Evolutionary conservation across 2,113 vertebrate species (phyloP).

Genomic region (Raja brachyura): DNA sequence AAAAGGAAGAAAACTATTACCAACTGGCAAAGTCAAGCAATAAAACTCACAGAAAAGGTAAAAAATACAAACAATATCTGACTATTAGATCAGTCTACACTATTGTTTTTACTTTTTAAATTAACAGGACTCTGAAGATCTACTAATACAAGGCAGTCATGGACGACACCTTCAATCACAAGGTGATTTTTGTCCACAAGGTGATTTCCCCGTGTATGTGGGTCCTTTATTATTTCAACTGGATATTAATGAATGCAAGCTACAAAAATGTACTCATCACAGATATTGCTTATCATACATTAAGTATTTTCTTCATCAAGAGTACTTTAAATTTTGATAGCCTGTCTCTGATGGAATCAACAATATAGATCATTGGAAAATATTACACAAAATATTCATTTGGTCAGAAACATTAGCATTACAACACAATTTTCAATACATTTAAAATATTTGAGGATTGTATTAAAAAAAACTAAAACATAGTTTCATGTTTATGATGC

Average conservation of each 20-base stretch:
- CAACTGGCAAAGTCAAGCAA: neutral
- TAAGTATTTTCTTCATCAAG: neutral
- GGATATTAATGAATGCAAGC: neutral
- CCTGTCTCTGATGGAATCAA: neutral
- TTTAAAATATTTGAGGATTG: neutral
- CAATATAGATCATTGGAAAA: neutral
- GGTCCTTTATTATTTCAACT: neutral
- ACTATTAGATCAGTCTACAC: neutral
- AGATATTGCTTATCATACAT: neutral
- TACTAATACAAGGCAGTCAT: neutral
- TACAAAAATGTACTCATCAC: neutral
- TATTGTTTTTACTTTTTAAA: neutral
- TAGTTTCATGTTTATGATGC: neutral
- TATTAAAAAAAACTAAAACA: neutral
- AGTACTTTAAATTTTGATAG: neutral
- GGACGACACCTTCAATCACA: neutral
- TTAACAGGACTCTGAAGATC: neutral
- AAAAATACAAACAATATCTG: neutral
- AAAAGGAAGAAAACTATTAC: neutral
- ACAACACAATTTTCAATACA: neutral
- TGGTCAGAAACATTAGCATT: neutral
- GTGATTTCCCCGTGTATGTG: too few relatives aligned
- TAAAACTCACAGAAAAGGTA: neutral
- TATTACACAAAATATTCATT: neutral
- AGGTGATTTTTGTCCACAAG: neutral